These are phyloP conservation scores for Hybognathus amarus DNA, from an alignment of 2,797 vertebrate species.

Conservation along the genomic window DNA sequence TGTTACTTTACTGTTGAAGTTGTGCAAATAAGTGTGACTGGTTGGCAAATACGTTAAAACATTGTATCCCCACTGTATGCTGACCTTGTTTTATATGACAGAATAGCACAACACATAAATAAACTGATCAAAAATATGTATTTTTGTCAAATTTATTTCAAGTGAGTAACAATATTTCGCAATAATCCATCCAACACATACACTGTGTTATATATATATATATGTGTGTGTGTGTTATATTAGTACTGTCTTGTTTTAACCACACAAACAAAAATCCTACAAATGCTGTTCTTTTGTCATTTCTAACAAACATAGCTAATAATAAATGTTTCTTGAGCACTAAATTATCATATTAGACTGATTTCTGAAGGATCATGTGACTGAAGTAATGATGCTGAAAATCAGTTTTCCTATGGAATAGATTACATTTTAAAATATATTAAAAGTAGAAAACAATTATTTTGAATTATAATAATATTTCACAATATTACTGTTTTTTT, in stretches of 20 bases:
- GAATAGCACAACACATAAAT: background rate
- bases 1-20: background rate
- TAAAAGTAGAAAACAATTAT: too few species aligned
- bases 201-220: too few species aligned
- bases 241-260: too few species aligned
- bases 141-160: background rate
- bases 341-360: background rate
- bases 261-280: too few species aligned
- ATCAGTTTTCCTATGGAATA: background rate
- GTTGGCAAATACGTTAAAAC: background rate
- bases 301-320: too few species aligned
- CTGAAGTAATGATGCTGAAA: background rate
- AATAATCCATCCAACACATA: background rate
- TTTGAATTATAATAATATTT: background rate
- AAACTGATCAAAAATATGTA: background rate
- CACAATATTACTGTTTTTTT: background rate
- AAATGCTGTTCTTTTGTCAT: too few species aligned
- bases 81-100: background rate
- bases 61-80: background rate
- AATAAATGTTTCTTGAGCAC: background rate
- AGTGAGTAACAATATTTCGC: background rate
- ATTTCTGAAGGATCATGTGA: background rate
- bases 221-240: too few species aligned
- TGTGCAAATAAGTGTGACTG: background rate
- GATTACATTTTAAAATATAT: background rate